Evolutionary conservation across 2,888 invertebrate genomes (phyloP), one percentile per base, ranked within the genome.

Genomic region (Frankliniella intonsa): DNA sequence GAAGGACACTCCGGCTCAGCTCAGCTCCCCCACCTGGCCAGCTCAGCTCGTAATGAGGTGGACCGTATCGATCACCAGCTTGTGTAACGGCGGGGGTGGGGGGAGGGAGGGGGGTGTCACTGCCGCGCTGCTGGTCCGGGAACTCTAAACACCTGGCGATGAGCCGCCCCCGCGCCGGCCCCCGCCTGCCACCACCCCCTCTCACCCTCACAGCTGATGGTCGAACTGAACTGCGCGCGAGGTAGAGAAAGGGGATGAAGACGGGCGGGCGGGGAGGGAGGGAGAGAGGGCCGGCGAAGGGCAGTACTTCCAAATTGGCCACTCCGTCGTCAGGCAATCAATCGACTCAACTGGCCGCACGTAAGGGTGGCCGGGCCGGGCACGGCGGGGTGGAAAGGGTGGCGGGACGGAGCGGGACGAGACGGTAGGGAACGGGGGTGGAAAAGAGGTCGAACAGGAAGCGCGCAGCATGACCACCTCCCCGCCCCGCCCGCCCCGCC

Each of bases 1-100:
- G 38, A 38, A 38, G 38, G 38, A 38, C 38, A 38, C 38, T 38
- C 83, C 82, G 19, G 50, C 76, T 80, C 50, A 62, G 2, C 80
- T 55, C 84, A 81, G 69, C 83, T 27, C 79, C 76, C 83, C 82
- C 82, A n/a, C 82, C 51, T 11, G 50, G 38, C 49, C 80, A 49
- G 50, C 51, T 8, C 69, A 80, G 65, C 50, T 82, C 65, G 25
- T 81, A 81, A 81, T 81, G 81, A 81, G 51, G 81, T 81, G 81
- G 80, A 51, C 50, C 51, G 80, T 51, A 80, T 80, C 80, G 22
- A 76, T 76, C 69, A 76, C 69, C 69, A 10, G 69, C 69, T 25
- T 76, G 69, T 76, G 69, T 69, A 81, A 81, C 81, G 81, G 81
- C 62, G 17, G 51, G 55, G n/a, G 81, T 51, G 51, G 22, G 81